Evolutionary conservation across 2,113 vertebrate species (phyloP).

Genomic region (Burhinus bistriatus): DNA sequence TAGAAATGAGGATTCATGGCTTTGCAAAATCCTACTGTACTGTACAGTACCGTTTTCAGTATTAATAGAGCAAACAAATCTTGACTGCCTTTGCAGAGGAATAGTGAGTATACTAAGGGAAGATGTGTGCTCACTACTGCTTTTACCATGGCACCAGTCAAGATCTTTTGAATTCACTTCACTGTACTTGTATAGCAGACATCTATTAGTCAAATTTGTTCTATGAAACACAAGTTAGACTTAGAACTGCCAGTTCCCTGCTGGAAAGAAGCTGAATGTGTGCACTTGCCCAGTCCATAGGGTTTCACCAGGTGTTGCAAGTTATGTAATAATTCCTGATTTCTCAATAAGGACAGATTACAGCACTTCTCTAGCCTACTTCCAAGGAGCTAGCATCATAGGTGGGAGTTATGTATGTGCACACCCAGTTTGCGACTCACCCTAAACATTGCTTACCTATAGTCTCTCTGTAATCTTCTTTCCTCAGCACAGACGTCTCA

Average conservation of each 20-base stretch:
- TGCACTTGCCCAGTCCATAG: conserved; percentile 4
- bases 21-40: not conserved
- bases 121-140: not conserved
- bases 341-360: conserved; percentile 47
- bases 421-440: conserved; percentile 49
- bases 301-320: conserved; percentile 44
- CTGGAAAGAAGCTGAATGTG: not conserved
- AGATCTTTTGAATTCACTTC: not conserved
- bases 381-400: conserved; percentile 45
- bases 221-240: not conserved
- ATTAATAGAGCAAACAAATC: not conserved
- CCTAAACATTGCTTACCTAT: conserved; percentile 39
- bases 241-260: not conserved
- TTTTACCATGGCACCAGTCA: not conserved
- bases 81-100: not conserved
- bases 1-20: not conserved
- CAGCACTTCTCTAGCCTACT: conserved; percentile 43
- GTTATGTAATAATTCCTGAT: conserved; percentile 49
- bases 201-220: conserved; percentile 38
- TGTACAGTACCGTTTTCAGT: not conserved
- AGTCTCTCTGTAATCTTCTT: conserved; percentile 56
- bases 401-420: conserved; percentile 48
- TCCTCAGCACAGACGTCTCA: conserved; percentile 46
- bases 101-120: not conserved
- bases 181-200: not conserved